Percentiles rank a stretch among this genome's conserved stretches.
Evolutionary conservation across 2,113 vertebrate genomes (phyloP).

Genomic region (Tonatia bakeri): DNA sequence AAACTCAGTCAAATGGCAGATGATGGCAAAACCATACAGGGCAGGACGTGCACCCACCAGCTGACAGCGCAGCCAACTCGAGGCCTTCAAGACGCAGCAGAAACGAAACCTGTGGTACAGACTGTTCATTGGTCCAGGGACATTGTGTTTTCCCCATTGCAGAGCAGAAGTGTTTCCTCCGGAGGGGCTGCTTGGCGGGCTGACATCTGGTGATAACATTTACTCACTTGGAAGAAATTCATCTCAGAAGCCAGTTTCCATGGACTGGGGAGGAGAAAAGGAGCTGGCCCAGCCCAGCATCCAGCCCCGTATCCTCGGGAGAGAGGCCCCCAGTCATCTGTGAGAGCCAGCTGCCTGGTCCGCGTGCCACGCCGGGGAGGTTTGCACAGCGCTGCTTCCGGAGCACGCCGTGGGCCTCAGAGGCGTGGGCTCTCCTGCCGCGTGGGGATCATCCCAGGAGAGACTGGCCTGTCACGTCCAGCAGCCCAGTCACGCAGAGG

Average conservation of each 20-base stretch:
- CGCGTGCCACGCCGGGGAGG: neutral
- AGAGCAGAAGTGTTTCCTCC: constrained; percentile 54
- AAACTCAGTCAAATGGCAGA: neutral
- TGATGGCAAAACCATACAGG: neutral
- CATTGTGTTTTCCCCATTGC: constrained; percentile 28
- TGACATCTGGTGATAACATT: constrained; percentile 69
- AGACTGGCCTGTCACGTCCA: no score
- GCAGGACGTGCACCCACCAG: neutral
- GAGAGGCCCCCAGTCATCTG: neutral
- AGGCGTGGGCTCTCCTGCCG: neutral
- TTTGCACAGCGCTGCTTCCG: neutral
- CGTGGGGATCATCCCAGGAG: neutral
- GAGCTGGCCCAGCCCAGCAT: neutral
- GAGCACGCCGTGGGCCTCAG: accelerated
- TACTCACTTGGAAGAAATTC: constrained; percentile 59
- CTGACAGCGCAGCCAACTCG: accelerated
- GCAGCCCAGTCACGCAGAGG: neutral
- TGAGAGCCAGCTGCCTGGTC: constrained; percentile 33
- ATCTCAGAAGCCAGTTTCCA: constrained; percentile 61
- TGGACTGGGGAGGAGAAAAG: constrained; percentile 31
- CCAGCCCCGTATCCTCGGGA: constrained; percentile 41
- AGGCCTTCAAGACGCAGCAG: neutral
- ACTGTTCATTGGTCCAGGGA: neutral
- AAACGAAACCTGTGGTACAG: neutral
- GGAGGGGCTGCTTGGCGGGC: neutral